Evolutionary conservation across 1,140 invertebrate genomes (phyloP).

Genomic region (Drosophila bocki): DNA sequence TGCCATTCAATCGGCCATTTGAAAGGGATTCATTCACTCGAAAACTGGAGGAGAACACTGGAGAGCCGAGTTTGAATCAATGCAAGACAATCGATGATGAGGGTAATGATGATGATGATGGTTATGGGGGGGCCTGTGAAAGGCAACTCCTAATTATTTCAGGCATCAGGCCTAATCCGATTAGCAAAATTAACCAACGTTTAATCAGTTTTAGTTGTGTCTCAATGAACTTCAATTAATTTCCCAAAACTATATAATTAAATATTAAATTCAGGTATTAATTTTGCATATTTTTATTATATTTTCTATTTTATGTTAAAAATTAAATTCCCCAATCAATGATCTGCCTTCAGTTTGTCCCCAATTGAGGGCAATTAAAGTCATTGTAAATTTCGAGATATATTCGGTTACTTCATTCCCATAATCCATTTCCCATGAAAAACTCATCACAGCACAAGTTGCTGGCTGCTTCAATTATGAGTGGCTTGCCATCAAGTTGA

Average conservation of each 20-base stretch:
- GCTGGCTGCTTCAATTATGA: constrained; percentile 41
- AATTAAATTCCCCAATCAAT: neutral
- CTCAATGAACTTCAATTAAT: constrained; percentile 13
- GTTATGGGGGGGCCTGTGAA: neutral
- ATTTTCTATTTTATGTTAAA: too few relatives aligned
- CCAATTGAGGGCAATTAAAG: constrained; percentile 21
- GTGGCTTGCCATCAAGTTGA: constrained; percentile 32
- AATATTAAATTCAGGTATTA: too few relatives aligned
- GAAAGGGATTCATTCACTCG: constrained; percentile 33
- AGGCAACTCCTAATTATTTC: constrained; percentile 24
- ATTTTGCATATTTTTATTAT: too few relatives aligned
- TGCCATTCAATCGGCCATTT: constrained; percentile 46
- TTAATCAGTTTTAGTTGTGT: constrained; percentile 20
- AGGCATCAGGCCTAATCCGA: constrained; percentile 18
- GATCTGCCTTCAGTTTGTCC: neutral
- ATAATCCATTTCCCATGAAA: constrained; percentile 35
- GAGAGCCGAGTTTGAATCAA: constrained; percentile 3
- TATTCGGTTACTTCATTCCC: constrained; percentile 16
- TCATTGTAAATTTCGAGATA: neutral
- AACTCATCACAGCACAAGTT: constrained; percentile 15
- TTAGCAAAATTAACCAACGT: constrained; percentile 20
- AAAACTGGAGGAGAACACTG: constrained; percentile 12
- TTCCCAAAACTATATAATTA: too few relatives aligned
- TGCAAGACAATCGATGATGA: constrained; percentile 24
- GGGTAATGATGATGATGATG: neutral